Percentiles rank a stretch among this genome's conserved stretches.
These are phyloP conservation scores for Enteromius treurensis DNA, from an alignment of 2,797 vertebrate species.

Conservation along the genomic window DNA sequence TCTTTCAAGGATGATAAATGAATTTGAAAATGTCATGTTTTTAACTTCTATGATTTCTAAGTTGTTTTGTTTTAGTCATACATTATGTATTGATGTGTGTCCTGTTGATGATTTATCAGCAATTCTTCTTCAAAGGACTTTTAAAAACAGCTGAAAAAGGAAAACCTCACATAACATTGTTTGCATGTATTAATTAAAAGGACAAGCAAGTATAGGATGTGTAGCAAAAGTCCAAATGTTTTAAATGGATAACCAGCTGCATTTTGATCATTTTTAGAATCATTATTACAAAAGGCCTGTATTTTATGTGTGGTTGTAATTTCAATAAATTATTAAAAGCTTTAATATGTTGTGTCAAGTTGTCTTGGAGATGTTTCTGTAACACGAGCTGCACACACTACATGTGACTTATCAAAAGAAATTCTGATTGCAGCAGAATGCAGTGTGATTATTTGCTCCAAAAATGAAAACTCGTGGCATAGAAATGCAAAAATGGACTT, in stretches of 20 bases:
- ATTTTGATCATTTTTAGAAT: neutral
- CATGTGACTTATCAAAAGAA: neutral
- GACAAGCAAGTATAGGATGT: neutral
- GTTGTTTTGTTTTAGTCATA: no score
- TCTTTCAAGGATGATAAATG: neutral
- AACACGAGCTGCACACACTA: neutral
- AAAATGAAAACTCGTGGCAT: no score
- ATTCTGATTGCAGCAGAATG: neutral
- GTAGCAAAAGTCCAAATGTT: neutral
- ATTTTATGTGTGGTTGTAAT: constrained; percentile 6
- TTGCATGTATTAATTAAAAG: neutral
- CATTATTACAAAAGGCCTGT: constrained; percentile 5
- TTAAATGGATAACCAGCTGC: neutral
- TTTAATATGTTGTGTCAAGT: neutral
- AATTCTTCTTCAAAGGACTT: neutral
- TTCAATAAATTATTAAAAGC: neutral
- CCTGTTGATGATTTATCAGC: neutral
- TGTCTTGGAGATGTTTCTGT: neutral
- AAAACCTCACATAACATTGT: neutral
- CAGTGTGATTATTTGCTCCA: neutral
- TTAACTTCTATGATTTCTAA: neutral
- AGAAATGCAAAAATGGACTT: no score
- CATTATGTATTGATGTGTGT: neutral
- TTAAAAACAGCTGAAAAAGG: neutral
- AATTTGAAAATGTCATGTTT: neutral